A percentile compares a stretch with the other conserved stretches of the same genome.
phyloP scores from a whole-genome alignment of 2,888 invertebrate species.

The Lasius platythorax region DNA sequence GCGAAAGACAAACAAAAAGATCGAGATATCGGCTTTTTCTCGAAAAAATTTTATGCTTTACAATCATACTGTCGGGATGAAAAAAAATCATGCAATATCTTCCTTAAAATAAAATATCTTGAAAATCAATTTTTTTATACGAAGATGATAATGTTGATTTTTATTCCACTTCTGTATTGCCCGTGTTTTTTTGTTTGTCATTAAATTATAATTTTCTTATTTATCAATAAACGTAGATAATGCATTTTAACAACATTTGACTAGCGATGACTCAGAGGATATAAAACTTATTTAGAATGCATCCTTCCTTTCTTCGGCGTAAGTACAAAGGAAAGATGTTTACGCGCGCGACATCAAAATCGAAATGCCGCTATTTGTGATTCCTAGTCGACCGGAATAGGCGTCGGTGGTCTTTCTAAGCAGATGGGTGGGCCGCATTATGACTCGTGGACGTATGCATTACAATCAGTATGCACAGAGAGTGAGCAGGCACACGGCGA shows the following conservation, averaged over 20 bases:
- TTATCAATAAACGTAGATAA: not conserved
- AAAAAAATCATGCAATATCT: not conserved
- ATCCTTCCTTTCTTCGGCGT: not conserved
- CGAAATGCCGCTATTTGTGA: slow-evolving; percentile 18
- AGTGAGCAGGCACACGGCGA: slow-evolving; percentile 54
- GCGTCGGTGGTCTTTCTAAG: slow-evolving; percentile 51
- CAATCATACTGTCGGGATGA: not conserved
- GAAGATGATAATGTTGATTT: not conserved
- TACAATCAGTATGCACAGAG: slow-evolving; percentile 69
- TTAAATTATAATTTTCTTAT: slow-evolving; percentile 6
- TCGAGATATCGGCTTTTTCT: not conserved
- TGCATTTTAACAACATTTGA: not conserved
- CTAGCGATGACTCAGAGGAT: not conserved
- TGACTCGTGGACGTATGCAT: slow-evolving; percentile 62
- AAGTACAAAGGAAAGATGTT: not conserved
- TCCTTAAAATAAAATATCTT: not conserved
- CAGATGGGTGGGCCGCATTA: slow-evolving; percentile 63
- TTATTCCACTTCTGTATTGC: not conserved
- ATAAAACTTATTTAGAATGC: not conserved
- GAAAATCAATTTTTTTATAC: not conserved
- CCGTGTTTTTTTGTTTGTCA: not conserved
- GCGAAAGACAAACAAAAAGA: not conserved
- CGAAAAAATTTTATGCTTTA: not conserved
- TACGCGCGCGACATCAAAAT: not conserved
- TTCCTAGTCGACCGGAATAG: slow-evolving; percentile 7